Conservation (phyloP, 2,888 invertebrate species). For the Blastobasis lacticolella region DNA sequence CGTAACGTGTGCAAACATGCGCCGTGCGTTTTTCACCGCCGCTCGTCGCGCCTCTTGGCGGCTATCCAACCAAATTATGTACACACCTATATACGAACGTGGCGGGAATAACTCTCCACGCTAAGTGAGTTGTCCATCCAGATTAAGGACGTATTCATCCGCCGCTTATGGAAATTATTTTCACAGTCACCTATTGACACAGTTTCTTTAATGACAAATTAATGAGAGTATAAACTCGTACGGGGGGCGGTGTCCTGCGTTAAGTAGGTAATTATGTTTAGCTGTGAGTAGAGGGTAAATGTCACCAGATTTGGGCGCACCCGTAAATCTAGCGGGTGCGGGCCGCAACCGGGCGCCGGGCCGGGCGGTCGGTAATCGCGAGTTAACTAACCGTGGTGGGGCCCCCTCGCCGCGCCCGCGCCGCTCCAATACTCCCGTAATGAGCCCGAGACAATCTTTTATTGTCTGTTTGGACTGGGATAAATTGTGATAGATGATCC, state of each 20-base stretch:
- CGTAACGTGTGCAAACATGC: slow-evolving; percentile 20
- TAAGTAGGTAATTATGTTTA: background rate
- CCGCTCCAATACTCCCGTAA: slow-evolving; percentile 42
- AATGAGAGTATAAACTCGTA: no score
- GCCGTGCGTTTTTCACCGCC: slow-evolving; percentile 21
- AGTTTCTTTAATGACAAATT: no score
- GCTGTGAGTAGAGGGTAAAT: slow-evolving; percentile 2
- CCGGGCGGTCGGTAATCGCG: slow-evolving; percentile 26
- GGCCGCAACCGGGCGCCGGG: slow-evolving; percentile 2
- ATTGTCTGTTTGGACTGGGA: slow-evolving; percentile 57
- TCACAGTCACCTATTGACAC: no score
- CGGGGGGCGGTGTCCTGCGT: background rate
- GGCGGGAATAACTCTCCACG: no score
- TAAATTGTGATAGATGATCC: slow-evolving; percentile 66
- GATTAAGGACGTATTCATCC: no score
- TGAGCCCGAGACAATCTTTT: slow-evolving; percentile 59
- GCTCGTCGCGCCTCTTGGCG: slow-evolving; percentile 15
- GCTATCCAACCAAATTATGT: slow-evolving; percentile 25
- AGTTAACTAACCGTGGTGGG: slow-evolving; percentile 44
- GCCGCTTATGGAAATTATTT: no score
- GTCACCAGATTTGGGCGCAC: slow-evolving; percentile 23
- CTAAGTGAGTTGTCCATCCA: no score
- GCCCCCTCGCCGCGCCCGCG: slow-evolving; percentile 17
- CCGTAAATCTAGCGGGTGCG: slow-evolving; percentile 23
- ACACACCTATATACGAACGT: slow-evolving; percentile 1